These are phyloP conservation scores for Ursus arctos DNA, from an alignment of 2,113 vertebrate species.

Conservation along the genomic window DNA sequence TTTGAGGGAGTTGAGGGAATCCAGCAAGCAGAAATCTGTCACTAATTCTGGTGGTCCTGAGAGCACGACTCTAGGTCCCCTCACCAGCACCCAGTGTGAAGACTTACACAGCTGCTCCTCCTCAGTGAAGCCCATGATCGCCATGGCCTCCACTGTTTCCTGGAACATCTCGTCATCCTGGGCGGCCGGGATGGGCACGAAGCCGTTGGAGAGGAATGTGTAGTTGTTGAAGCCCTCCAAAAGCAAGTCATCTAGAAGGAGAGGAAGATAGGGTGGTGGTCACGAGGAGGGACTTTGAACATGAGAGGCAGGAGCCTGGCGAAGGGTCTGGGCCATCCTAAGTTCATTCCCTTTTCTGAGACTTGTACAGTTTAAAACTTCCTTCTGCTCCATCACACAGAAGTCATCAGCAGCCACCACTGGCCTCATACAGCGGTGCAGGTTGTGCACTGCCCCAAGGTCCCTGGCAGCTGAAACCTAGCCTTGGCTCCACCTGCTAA, in stretches of 20 bases:
- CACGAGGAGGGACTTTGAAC: background rate
- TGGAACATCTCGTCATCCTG: conserved; percentile 95
- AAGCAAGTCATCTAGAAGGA: conserved; percentile 92
- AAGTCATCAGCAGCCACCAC: background rate
- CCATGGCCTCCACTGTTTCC: conserved; percentile 97
- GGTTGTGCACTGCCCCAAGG: background rate
- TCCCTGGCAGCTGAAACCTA: background rate
- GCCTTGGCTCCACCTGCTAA: background rate
- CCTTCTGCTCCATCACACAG: background rate
- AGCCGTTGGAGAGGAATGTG: conserved; percentile 93
- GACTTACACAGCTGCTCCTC: conserved; percentile 93
- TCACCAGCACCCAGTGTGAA: background rate
- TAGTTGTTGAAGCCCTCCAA: conserved; percentile 94
- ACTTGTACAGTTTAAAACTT: background rate
- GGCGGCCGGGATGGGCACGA: conserved; percentile 94
- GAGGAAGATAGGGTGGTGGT: background rate
- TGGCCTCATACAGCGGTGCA: background rate
- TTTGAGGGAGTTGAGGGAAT: background rate
- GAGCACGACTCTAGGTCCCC: background rate
- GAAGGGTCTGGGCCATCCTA: background rate
- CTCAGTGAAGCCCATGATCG: conserved; percentile 96
- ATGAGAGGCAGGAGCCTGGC: background rate
- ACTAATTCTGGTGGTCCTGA: background rate
- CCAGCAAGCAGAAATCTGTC: background rate
- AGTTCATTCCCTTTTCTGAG: background rate